A percentile compares a stretch with the other conserved stretches of the same genome.
These are phyloP conservation scores for Leptobrachium ailaonicum DNA, from an alignment of 2,113 vertebrate species.

Conservation along the genomic window DNA sequence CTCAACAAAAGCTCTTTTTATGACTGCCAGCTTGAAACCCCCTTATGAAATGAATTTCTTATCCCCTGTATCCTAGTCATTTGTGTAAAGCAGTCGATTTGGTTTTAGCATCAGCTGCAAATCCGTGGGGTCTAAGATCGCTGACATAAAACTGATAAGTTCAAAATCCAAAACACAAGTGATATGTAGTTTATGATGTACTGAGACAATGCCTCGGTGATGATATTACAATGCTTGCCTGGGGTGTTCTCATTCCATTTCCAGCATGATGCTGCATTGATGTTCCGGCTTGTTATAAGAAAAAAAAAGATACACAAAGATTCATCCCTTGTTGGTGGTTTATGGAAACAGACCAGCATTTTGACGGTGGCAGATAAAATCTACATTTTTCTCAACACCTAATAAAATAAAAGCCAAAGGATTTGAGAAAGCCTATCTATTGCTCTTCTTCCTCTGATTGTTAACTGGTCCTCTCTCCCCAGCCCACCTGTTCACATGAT, in stretches of 20 bases:
- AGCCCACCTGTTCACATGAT: neutral
- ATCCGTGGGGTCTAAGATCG: slow-evolving; percentile 51
- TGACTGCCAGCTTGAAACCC: slow-evolving; percentile 14
- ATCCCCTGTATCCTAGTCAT: slow-evolving; percentile 53
- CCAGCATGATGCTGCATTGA: slow-evolving; percentile 39
- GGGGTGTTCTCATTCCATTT: slow-evolving; percentile 43
- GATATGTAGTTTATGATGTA: slow-evolving; percentile 41
- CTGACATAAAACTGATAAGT: slow-evolving; percentile 58
- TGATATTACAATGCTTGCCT: slow-evolving; percentile 14
- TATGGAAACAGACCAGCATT: slow-evolving; percentile 45
- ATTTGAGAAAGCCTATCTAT: slow-evolving; percentile 28
- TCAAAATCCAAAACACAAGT: slow-evolving; percentile 53
- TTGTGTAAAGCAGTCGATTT: slow-evolving; percentile 54
- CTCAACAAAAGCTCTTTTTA: slow-evolving; percentile 22
- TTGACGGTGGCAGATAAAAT: slow-evolving; percentile 45
- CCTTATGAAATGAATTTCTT: slow-evolving; percentile 43
- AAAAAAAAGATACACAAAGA: slow-evolving; percentile 31
- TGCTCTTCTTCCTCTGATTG: slow-evolving; percentile 20
- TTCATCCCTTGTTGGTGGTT: slow-evolving; percentile 32
- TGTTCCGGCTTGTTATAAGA: slow-evolving; percentile 47
- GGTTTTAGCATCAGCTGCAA: slow-evolving; percentile 54
- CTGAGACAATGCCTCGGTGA: slow-evolving; percentile 24
- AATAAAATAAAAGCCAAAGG: slow-evolving; percentile 46
- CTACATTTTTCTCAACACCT: slow-evolving; percentile 50
- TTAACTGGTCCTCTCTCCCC: neutral